phyloP scores from a whole-genome alignment of 2,113 vertebrate species.

The Physeter macrocephalus region DNA sequence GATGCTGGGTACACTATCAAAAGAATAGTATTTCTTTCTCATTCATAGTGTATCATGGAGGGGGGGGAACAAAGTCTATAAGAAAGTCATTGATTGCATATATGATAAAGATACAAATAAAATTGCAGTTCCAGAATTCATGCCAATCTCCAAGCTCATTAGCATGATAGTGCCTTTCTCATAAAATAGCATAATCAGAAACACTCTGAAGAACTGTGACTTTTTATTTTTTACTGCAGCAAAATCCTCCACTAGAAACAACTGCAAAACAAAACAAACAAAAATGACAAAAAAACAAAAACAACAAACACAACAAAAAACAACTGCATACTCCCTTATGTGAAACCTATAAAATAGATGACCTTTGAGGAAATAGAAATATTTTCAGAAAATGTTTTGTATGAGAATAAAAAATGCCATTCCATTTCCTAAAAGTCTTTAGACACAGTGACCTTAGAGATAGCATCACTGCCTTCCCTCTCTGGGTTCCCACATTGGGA shows the following conservation, averaged over 20 bases:
- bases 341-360: neutral
- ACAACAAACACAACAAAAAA: neutral
- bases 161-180: neutral
- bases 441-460: neutral
- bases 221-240: neutral
- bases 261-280: neutral
- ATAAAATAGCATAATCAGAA: neutral
- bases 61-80: neutral
- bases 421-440: neutral
- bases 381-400: neutral
- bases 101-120: slow-evolving; percentile 11
- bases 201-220: neutral
- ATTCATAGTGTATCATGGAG: neutral
- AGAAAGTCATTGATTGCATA: neutral
- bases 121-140: neutral
- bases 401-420: neutral
- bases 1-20: neutral
- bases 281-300: neutral
- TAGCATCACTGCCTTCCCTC: neutral
- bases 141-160: slow-evolving; percentile 8
- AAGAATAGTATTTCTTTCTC: neutral
- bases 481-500: neutral
- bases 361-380: neutral
- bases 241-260: neutral
- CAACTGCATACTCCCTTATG: neutral